Base-by-base conservation (phyloP, 2,888 invertebrate species). In the Camponotus fellah region DNA sequence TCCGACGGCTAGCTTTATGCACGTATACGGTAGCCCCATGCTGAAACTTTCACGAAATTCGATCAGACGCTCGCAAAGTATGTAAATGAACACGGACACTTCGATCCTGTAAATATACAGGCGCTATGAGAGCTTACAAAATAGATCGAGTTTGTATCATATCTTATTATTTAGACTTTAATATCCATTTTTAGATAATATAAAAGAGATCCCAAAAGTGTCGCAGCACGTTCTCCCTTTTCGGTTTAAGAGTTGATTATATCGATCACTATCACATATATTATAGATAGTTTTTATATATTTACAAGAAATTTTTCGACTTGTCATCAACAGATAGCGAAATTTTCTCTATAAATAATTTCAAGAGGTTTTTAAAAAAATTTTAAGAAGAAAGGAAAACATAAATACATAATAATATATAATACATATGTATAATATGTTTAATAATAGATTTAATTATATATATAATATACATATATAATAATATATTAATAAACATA, bases 21-120 rank as follows among this genome's bases (percentile, higher is more conserved):
- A 60, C 74, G 21, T 71, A 46, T 60, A 60, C 34, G 17, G 58
- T 60, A 34, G 60, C 60, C 12, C 58, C 10, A 60, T 37, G 60
- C 17, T 60, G 79, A 80, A 80, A 80, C 74, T 80, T 80, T 62
- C 34, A 60, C 60, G 60, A 80, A 72, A 80, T 80, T 80, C 74
- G 79, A 80, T 80, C 79, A 49, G 46, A 53, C 60, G 58, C 43
- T 58, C 21, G 74, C 60, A 79, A 60, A 46, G 37, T 72, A 79
- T 60, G 60, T 62, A 80, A 80, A 80, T 72, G 60, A 74, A 80
- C 53, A 53, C 68, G 60, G 56, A 77, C 74, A 80, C 79, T 60
- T 80, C 74, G 79, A 80, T 60, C 58, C 72, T 46, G 60, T 26
- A 80, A 74, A 72, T 80, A 60, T 71, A 40, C 77, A 40, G 43